A percentile compares a stretch with the other conserved stretches of the same genome.
Conservation (phyloP, 2,888 invertebrate genomes). For the Cantharis rufa region DNA sequence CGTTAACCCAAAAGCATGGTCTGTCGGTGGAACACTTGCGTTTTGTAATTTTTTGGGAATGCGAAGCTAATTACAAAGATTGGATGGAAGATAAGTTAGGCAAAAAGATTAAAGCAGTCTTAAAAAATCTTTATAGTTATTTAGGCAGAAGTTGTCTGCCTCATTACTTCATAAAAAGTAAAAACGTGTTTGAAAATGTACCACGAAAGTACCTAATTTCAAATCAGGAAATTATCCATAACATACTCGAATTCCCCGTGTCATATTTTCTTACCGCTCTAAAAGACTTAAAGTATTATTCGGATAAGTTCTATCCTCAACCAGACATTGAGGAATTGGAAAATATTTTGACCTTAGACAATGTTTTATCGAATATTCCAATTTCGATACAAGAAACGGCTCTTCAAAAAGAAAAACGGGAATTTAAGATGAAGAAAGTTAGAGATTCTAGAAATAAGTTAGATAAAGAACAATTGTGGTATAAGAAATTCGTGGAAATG, state of each 20-base stretch:
- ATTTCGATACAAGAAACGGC: background rate
- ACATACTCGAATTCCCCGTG: constrained; percentile 73
- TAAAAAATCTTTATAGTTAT: constrained; percentile 65
- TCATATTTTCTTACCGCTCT: constrained; percentile 71
- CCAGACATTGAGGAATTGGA: constrained; percentile 61
- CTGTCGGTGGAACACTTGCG: constrained; percentile 73
- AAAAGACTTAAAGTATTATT: constrained; percentile 67
- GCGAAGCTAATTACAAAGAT: constrained; percentile 67
- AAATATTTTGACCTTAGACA: constrained; percentile 36
- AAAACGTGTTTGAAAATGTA: constrained; percentile 75
- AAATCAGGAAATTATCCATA: constrained; percentile 69
- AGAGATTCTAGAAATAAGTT: background rate
- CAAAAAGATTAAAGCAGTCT: constrained; percentile 65
- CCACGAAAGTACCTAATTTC: constrained; percentile 65
- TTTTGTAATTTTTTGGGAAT: constrained; percentile 76
- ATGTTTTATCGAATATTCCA: constrained; percentile 21
- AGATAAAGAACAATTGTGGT: constrained; percentile 15
- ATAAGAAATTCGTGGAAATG: constrained; percentile 1
- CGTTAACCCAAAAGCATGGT: constrained; percentile 65
- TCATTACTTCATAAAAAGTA: constrained; percentile 73
- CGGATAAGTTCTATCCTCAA: constrained; percentile 66
- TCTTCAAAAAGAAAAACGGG: background rate
- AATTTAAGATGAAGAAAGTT: background rate
- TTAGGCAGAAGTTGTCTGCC: constrained; percentile 66
- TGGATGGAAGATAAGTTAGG: constrained; percentile 79